Conservation (phyloP, 2,888 invertebrate species). For the Acanthopleura granulata region DNA sequence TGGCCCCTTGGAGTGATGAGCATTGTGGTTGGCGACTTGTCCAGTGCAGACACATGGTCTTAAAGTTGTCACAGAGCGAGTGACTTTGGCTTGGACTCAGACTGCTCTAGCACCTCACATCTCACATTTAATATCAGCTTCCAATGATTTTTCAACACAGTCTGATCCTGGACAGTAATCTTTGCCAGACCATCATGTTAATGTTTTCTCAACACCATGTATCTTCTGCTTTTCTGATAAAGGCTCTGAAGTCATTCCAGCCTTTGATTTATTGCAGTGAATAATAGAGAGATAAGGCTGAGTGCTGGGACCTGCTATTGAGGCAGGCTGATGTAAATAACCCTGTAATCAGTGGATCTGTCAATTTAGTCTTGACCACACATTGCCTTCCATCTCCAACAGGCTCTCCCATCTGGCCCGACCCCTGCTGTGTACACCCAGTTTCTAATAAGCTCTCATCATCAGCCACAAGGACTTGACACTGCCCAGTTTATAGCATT, state of each 20-base stretch:
- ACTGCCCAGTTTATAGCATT: neutral
- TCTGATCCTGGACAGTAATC: too few relatives aligned
- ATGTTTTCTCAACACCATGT: too few relatives aligned
- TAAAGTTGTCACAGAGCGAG: too few relatives aligned
- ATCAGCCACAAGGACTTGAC: neutral
- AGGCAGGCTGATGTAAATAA: neutral
- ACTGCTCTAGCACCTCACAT: too few relatives aligned
- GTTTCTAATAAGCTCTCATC: neutral
- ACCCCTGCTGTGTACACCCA: neutral
- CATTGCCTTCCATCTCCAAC: neutral
- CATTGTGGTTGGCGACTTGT: neutral
- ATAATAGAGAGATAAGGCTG: constrained; percentile 1
- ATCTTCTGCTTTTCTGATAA: neutral
- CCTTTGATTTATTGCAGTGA: neutral
- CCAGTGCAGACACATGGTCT: too few relatives aligned
- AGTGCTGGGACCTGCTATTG: neutral
- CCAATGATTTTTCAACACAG: too few relatives aligned
- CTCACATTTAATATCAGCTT: too few relatives aligned
- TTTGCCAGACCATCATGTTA: too few relatives aligned
- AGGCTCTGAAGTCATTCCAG: neutral
- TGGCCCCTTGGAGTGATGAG: neutral
- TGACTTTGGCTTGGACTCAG: too few relatives aligned
- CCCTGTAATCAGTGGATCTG: neutral
- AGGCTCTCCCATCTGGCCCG: too few relatives aligned
- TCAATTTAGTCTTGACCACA: neutral